Conservation (phyloP, 2,113 vertebrate species). For the Pithys albifrons region DNA sequence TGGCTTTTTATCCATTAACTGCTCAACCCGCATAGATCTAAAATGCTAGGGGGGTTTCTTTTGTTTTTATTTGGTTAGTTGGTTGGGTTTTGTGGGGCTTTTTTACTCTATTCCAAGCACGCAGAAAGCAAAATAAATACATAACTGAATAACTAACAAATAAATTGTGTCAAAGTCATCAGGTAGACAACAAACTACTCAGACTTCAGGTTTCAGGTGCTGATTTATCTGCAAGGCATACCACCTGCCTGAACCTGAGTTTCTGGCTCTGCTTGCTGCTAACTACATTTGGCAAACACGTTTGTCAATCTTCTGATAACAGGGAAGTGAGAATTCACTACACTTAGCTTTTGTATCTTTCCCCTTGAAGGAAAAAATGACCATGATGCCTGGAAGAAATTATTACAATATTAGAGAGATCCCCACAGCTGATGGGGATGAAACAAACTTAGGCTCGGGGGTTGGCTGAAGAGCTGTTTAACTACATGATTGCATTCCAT, state of each 20-base stretch:
- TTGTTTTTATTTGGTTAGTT: not conserved
- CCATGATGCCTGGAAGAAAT: not conserved
- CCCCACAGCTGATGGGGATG: not conserved
- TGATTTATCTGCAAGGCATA: not conserved
- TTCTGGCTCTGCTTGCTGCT: constrained; percentile 16
- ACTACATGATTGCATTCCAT: not conserved
- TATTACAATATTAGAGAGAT: not conserved
- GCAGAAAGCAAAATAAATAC: not conserved
- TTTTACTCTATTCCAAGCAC: not conserved
- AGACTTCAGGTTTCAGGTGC: not conserved
- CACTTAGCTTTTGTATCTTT: not conserved
- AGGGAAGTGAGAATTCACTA: not conserved
- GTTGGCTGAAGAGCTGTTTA: not conserved
- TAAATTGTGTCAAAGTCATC: not conserved
- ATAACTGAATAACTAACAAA: not conserved
- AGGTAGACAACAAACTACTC: not conserved
- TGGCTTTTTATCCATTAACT: not conserved
- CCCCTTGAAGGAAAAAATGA: not conserved
- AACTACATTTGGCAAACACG: not conserved
- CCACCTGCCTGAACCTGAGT: not conserved
- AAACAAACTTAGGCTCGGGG: not conserved
- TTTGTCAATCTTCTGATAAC: not conserved
- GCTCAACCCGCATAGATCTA: not conserved
- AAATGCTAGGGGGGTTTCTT: accelerated
- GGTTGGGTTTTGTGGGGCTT: not conserved